Conservation (phyloP, 1,140 invertebrate species). For the Pantala flavescens region DNA sequence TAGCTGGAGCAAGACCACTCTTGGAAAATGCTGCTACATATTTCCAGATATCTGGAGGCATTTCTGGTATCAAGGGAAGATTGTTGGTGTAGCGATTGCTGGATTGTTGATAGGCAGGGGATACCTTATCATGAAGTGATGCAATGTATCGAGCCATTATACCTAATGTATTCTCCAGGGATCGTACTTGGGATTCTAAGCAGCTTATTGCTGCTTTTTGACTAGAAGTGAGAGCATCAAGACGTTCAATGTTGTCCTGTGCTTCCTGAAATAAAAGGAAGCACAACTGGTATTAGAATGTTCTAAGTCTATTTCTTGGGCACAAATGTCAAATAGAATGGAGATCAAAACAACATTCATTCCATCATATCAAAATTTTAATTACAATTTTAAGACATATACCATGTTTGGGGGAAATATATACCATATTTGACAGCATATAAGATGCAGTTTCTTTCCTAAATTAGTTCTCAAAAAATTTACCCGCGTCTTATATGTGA, state of each 20-base stretch:
- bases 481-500: no score
- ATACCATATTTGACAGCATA: no score
- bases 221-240: slow-evolving; percentile 45
- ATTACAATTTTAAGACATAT: no score
- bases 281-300: no score
- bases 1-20: background rate
- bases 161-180: slow-evolving; percentile 49
- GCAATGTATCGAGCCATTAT: slow-evolving; percentile 35
- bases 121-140: background rate
- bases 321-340: no score
- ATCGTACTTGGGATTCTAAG: slow-evolving; percentile 50
- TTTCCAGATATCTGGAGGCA: background rate
- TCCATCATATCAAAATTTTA: no score
- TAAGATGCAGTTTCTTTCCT: no score
- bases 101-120: background rate
- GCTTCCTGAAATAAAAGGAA: slow-evolving; percentile 37
- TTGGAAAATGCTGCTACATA: background rate
- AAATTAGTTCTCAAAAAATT: no score
- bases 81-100: background rate
- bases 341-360: no score
- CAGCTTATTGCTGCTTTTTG: slow-evolving; percentile 46
- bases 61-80: background rate
- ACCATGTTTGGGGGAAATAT: no score
- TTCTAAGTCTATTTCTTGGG: no score
- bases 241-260: slow-evolving; percentile 47